Conservation (phyloP, 2,113 vertebrate genomes). For the Macrotus californicus region DNA sequence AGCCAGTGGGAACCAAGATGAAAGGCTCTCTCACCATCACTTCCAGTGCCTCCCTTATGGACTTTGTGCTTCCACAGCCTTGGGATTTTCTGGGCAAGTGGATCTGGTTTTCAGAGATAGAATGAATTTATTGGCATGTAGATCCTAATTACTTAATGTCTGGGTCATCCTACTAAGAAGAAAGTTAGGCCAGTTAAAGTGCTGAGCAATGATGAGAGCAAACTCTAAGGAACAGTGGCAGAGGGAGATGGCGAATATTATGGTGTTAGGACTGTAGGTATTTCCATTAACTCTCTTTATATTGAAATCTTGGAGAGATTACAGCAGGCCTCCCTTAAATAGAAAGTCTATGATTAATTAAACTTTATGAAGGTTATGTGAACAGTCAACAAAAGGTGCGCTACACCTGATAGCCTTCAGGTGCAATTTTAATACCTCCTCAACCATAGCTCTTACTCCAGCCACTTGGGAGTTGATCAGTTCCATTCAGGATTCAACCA, state of each 20-base stretch:
- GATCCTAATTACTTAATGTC: neutral
- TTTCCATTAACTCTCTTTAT: neutral
- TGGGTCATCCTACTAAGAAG: neutral
- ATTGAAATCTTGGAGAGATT: neutral
- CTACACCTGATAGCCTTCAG: neutral
- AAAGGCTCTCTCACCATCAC: neutral
- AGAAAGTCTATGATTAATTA: neutral
- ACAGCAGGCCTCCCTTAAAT: too few species aligned
- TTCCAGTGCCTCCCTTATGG: neutral
- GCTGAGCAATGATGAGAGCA: neutral
- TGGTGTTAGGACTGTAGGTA: neutral
- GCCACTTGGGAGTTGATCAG: too few species aligned
- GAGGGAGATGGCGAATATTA: neutral
- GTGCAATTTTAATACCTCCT: neutral
- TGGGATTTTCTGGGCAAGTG: neutral
- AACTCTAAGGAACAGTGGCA: neutral
- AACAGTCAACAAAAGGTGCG: neutral
- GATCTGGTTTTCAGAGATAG: neutral
- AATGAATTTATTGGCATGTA: neutral
- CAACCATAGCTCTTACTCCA: neutral
- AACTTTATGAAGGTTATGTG: neutral
- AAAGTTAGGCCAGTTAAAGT: neutral
- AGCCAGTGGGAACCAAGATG: neutral
- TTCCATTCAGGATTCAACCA: neutral
- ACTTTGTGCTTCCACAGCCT: neutral